Evolutionary conservation across 2,797 vertebrate genomes (phyloP).

Genomic region (Nannoperca australis): DNA sequence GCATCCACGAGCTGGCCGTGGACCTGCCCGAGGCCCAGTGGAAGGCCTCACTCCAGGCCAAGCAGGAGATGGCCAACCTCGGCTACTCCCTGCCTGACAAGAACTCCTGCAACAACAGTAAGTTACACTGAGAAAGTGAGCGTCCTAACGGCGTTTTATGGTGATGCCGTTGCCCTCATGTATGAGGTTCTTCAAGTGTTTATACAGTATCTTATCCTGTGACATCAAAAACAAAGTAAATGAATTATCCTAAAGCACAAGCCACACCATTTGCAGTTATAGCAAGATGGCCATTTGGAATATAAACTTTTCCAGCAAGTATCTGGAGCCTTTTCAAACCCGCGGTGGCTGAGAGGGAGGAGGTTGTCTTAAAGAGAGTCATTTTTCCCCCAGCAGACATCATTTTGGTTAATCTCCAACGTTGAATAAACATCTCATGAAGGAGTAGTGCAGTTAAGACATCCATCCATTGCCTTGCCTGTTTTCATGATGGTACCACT

Average conservation of each 20-base stretch:
- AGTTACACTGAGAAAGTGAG: slow-evolving; percentile 64
- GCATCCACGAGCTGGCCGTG: slow-evolving; percentile 97
- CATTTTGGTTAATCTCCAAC: slow-evolving; percentile 61
- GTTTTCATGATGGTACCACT: slow-evolving; percentile 44
- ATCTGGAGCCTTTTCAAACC: slow-evolving; percentile 36
- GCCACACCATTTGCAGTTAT: slow-evolving; percentile 27
- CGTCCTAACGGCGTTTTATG: not conserved
- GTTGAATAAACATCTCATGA: slow-evolving; percentile 70
- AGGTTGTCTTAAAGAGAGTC: slow-evolving; percentile 39
- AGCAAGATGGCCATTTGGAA: slow-evolving; percentile 33
- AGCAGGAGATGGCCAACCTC: slow-evolving; percentile 95
- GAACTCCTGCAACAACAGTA: slow-evolving; percentile 98
- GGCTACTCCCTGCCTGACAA: slow-evolving; percentile 97
- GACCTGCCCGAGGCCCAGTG: slow-evolving; percentile 96
- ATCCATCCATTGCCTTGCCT: slow-evolving; percentile 57
- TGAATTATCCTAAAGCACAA: slow-evolving; percentile 21
- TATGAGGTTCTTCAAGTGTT: slow-evolving; percentile 24
- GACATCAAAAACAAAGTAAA: slow-evolving; percentile 34
- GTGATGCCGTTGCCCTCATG: not conserved
- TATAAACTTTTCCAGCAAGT: slow-evolving; percentile 51
- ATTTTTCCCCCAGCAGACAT: slow-evolving; percentile 53
- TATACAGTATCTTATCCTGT: slow-evolving; percentile 15
- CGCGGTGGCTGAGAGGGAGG: slow-evolving; percentile 31
- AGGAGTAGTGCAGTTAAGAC: slow-evolving; percentile 47
- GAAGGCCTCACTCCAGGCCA: slow-evolving; percentile 96